phyloP scores from a whole-genome alignment of 2,797 vertebrate species.

The Thalassophryne amazonica region DNA sequence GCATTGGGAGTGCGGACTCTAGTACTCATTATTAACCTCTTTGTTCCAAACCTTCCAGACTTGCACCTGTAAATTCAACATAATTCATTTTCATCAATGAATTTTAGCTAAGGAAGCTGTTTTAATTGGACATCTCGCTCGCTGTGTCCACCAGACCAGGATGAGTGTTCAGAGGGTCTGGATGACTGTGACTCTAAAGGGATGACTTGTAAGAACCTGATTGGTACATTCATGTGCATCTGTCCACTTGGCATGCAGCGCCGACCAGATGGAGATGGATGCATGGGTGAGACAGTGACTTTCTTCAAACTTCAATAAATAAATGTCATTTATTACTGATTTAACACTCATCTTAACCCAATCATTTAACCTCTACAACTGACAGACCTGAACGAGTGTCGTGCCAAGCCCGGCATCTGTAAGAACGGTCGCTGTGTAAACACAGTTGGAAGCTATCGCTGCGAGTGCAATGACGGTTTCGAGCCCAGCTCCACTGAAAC shows the following conservation, averaged over 20 bases:
- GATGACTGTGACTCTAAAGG: constrained; percentile 88
- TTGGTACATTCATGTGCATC: constrained; percentile 92
- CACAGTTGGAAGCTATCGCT: constrained; percentile 88
- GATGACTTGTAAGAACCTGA: constrained; percentile 94
- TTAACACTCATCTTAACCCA: not conserved
- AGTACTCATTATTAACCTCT: no score
- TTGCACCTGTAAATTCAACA: no score
- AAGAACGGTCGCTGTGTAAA: constrained; percentile 90
- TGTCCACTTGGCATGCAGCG: constrained; percentile 88
- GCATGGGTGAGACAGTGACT: constrained; percentile 81
- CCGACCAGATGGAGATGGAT: constrained; percentile 85
- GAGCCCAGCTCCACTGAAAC: constrained; percentile 85
- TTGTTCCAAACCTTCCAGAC: no score
- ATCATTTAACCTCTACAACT: no score
- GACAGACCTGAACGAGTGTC: constrained; percentile 92
- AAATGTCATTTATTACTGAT: not conserved
- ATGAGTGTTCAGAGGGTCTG: constrained; percentile 86
- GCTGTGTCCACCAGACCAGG: constrained; percentile 87
- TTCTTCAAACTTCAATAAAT: not conserved
- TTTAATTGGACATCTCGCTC: no score
- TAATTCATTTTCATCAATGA: no score
- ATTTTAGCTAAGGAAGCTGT: not conserved
- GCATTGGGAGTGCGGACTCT: no score
- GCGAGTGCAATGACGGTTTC: constrained; percentile 90
- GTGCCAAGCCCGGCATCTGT: constrained; percentile 86